phyloP scores from a whole-genome alignment of 2,113 vertebrate species.

The Macquaria australasica region DNA sequence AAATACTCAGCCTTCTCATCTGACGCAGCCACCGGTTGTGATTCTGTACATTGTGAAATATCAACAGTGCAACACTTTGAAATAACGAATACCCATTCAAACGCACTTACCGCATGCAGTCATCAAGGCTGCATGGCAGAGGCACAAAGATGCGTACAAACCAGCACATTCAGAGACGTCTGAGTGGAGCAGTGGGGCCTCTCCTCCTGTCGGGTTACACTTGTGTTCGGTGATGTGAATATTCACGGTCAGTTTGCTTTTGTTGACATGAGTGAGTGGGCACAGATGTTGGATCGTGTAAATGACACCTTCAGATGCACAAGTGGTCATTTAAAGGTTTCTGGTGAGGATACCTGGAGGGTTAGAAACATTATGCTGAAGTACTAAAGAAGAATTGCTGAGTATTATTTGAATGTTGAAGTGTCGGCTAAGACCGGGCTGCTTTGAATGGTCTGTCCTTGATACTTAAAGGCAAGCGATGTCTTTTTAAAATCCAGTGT shows the following conservation, averaged over 20 bases:
- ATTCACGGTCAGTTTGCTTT: constrained; percentile 13
- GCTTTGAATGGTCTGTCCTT: constrained; percentile 5
- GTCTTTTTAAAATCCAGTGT: not conserved
- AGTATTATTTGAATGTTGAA: not conserved
- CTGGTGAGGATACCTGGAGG: not conserved
- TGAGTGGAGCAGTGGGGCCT: not conserved
- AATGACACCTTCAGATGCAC: not conserved
- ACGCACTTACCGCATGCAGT: not conserved
- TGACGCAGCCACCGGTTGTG: not conserved
- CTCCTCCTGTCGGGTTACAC: not conserved
- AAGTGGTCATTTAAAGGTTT: not conserved
- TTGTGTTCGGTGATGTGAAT: not conserved
- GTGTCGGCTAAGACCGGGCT: not conserved
- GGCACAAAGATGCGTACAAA: not conserved
- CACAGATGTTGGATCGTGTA: not conserved
- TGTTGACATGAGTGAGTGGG: not conserved
- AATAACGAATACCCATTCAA: not conserved
- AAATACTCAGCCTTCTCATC: too few species aligned
- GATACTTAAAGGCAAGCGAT: constrained; percentile 4
- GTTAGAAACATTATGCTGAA: not conserved
- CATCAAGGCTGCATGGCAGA: not conserved
- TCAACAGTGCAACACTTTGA: not conserved
- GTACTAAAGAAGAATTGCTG: not conserved
- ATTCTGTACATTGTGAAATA: not conserved
- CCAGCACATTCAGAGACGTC: not conserved